Evolutionary conservation across 1,140 invertebrate genomes (phyloP).

Genomic region (Nylanderia fulva): DNA sequence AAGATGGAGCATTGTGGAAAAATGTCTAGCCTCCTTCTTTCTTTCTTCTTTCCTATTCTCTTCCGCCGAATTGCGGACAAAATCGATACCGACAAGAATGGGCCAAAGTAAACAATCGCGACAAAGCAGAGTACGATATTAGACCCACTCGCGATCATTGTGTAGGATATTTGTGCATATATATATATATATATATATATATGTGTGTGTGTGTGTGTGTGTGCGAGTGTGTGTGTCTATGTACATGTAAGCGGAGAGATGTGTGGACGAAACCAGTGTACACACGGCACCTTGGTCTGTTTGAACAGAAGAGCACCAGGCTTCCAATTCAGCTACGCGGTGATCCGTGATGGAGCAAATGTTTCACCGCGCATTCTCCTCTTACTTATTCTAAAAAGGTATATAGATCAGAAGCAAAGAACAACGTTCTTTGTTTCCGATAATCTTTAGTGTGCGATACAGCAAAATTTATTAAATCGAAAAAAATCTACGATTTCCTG

Average conservation of each 20-base stretch:
- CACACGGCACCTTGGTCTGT: constrained; percentile 81
- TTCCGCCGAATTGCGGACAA: constrained; percentile 25
- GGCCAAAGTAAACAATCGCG: constrained; percentile 67
- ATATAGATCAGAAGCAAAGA: neutral
- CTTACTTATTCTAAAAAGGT: constrained; percentile 22
- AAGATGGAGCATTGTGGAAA: neutral
- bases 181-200: neutral
- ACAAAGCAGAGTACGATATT: constrained; percentile 74
- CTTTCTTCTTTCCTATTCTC: neutral
- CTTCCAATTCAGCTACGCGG: constrained; percentile 78
- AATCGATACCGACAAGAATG: constrained; percentile 69
- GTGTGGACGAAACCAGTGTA: constrained; percentile 72
- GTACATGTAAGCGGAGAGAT: constrained; percentile 6
- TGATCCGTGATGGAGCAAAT: constrained; percentile 73
- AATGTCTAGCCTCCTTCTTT: neutral
- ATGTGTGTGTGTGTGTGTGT: too few relatives aligned
- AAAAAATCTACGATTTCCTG: neutral
- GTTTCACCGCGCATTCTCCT: constrained; percentile 21
- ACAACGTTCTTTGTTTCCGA: neutral
- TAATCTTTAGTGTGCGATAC: neutral
- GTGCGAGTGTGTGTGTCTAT: too few relatives aligned
- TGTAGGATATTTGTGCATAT: neutral
- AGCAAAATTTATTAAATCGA: neutral
- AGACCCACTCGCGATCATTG: constrained; percentile 61
- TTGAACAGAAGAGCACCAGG: constrained; percentile 78